Conservation (phyloP, 2,113 vertebrate species). For the Notarius quadriscutis region DNA sequence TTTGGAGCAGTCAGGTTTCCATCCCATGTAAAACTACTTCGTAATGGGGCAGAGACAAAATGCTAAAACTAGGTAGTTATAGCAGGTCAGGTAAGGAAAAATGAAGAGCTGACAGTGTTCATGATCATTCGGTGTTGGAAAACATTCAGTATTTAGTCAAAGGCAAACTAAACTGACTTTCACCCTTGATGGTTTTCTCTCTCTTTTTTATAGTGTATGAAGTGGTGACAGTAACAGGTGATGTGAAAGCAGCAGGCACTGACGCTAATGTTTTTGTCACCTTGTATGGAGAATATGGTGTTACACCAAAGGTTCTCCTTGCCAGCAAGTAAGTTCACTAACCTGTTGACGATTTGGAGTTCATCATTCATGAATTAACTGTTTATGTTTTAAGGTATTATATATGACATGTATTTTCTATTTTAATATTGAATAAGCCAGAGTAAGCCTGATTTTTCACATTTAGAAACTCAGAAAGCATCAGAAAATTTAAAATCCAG, state of each 20-base stretch:
- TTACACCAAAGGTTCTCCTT: slow-evolving; percentile 93
- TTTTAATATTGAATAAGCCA: neutral
- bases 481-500: neutral
- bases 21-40: neutral
- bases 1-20: neutral
- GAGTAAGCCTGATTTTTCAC: neutral
- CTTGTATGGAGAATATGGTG: slow-evolving; percentile 90
- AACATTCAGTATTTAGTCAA: neutral
- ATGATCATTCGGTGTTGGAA: neutral
- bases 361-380: neutral
- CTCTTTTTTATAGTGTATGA: slow-evolving; percentile 82
- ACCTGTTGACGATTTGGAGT: neutral
- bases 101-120: neutral
- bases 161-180: slow-evolving; percentile 1
- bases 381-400: neutral
- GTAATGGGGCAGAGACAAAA: neutral
- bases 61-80: neutral
- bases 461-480: neutral
- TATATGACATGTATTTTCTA: neutral
- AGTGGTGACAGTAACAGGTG: slow-evolving; percentile 89
- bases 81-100: neutral
- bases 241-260: slow-evolving; percentile 91
- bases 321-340: slow-evolving; percentile 91
- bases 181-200: slow-evolving; percentile 33
- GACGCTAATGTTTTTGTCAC: slow-evolving; percentile 96